These are phyloP conservation scores for Perca schrenkii DNA, from an alignment of 2,113 vertebrate genomes.

Conservation along the genomic window DNA sequence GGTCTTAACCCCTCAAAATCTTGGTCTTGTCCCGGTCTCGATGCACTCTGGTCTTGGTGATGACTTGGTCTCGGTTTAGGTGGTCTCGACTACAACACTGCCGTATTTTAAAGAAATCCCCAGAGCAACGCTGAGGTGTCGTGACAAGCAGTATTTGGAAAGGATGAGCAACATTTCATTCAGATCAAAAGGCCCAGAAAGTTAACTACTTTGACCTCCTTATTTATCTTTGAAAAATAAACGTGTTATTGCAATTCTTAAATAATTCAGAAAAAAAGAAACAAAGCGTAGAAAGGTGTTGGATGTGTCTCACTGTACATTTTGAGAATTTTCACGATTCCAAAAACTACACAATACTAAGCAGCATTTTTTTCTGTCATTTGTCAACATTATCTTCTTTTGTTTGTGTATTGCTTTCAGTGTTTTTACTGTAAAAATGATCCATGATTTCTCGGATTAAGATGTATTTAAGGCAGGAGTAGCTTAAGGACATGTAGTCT, in stretches of 20 bases:
- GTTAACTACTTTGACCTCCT: background rate
- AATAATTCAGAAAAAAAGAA: background rate
- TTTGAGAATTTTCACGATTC: background rate
- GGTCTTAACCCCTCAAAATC: too few species aligned
- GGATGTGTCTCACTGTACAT: background rate
- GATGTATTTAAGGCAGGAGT: background rate
- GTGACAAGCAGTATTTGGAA: constrained; percentile 17
- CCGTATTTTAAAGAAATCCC: background rate
- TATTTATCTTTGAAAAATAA: background rate
- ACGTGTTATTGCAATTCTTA: background rate
- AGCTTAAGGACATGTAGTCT: background rate
- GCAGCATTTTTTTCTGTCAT: background rate
- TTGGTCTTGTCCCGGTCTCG: too few species aligned
- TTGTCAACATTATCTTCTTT: background rate
- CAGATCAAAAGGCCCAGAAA: constrained; percentile 5
- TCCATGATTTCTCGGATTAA: background rate
- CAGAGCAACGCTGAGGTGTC: background rate
- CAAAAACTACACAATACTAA: background rate
- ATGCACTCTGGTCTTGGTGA: too few species aligned
- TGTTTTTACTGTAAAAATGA: background rate
- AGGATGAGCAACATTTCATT: constrained; percentile 28
- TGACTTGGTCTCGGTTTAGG: too few species aligned
- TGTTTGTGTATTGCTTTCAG: background rate
- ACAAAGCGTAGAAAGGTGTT: background rate
- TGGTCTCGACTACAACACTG: too few species aligned